A percentile compares a stretch with the other conserved stretches of the same genome.
These are phyloP conservation scores for Elephantulus edwardii DNA, from an alignment of 2,113 vertebrate genomes.

Conservation along the genomic window DNA sequence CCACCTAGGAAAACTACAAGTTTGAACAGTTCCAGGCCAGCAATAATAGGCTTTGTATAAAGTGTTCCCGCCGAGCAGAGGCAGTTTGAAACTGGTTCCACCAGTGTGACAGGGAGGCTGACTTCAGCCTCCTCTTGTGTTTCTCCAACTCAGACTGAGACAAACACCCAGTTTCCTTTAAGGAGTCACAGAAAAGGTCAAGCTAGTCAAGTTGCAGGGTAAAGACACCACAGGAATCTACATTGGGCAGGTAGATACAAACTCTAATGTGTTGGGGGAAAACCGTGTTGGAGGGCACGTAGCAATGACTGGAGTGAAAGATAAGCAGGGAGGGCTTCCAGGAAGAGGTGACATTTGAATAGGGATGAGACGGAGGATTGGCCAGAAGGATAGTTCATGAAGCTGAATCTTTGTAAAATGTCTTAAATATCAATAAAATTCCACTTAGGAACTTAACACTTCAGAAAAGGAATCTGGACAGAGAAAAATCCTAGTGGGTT, in stretches of 20 bases:
- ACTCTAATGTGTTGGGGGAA: neutral
- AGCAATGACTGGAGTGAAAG: too few relatives aligned
- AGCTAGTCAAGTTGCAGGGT: neutral
- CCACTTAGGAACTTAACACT: neutral
- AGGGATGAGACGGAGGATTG: neutral
- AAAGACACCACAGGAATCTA: neutral
- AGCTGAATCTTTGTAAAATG: constrained; percentile 2
- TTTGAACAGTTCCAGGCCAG: constrained; percentile 26
- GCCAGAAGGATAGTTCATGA: neutral
- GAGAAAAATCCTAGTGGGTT: too few relatives aligned
- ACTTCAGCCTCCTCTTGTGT: neutral
- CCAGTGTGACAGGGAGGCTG: constrained; percentile 44
- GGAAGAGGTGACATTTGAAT: neutral
- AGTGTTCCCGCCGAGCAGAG: neutral
- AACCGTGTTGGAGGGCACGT: accelerated
- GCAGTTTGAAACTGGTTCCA: constrained; percentile 65
- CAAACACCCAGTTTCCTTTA: constrained; percentile 35
- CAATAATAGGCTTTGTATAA: constrained; percentile 34
- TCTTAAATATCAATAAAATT: neutral
- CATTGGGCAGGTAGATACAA: neutral
- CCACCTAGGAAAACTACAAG: constrained; percentile 48
- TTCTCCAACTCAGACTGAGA: constrained; percentile 34
- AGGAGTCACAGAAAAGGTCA: constrained; percentile 38
- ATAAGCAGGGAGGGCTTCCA: neutral
- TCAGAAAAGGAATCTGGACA: neutral